Base-by-base conservation (phyloP, 1,140 invertebrate species). In the Ceratosolen solmsi region DNA sequence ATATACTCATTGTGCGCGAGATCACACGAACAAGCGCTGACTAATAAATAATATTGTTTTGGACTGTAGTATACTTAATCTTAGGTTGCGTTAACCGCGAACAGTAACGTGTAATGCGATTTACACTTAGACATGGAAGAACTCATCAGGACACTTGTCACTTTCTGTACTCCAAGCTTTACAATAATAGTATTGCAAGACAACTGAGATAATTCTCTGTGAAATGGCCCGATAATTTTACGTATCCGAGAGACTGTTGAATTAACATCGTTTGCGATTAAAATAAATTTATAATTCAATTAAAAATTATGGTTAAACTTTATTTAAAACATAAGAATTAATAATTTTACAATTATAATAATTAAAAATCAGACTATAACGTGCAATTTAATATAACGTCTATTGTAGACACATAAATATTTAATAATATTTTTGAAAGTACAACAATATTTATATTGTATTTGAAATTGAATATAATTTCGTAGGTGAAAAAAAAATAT, bases 61-160 rank as follows among this genome's bases (percentile, higher is more conserved):
- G 25, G 13, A 41, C 41, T 17, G 49, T n/a, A 33, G 58, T 36
- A n/a, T 56, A 76, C 79, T 81, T 58, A 76, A 81, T 81, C 79
- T 81, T 70, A 60, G 41, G 27, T 60, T 51, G 36, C 79, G 36
- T 56, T 36, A 30, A 65, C 71, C 54, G 27, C 8, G 60, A 74
- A 80, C 60, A 73, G 75, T 81, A 72, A 81, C 79, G 73, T 58
- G 73, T 71, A 15, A 56, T 73, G 78, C 73, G 73, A 68, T 80
- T 80, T 80, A 68, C 71, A 58, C 58, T 78, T 68, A 70, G 76
- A 77, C 58, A 46, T 36, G 76, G 30, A 11, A 27, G 25, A 70
- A 70, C 51, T 74, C 33, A 30, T 58, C 33, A 30, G 25, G 72
- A 58, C 51, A 38, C 49, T 79, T 79, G 38, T 71, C 38, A 25